A percentile compares a stretch with the other conserved stretches of the same genome.
These are phyloP conservation scores for Eulemur mongoz DNA, from an alignment of 2,797 vertebrate genomes.

Conservation along the genomic window DNA sequence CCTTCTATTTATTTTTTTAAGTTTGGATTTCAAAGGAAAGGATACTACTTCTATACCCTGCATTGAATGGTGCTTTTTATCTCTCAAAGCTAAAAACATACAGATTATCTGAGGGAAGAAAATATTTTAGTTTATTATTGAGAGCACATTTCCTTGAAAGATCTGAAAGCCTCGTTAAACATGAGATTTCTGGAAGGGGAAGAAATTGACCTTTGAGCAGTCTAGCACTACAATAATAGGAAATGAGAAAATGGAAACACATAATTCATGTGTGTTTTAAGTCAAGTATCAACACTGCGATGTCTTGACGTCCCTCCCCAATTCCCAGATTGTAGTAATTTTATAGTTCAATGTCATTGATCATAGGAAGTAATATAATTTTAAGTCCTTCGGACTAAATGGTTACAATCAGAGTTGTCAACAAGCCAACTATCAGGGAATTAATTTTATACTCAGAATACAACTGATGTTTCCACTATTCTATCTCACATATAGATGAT, in stretches of 20 bases:
- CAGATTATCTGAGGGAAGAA: not conserved
- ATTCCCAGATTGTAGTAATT: not conserved
- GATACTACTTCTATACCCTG: not conserved
- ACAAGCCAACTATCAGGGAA: not conserved
- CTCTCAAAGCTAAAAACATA: not conserved
- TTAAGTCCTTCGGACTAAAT: not conserved
- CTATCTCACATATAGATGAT: not conserved
- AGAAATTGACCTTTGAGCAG: not conserved
- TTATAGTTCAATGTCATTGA: not conserved
- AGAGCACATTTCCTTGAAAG: not conserved
- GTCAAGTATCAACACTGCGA: not conserved
- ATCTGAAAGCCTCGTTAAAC: not conserved
- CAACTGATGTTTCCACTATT: not conserved
- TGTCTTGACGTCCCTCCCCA: not conserved
- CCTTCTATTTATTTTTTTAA: not conserved
- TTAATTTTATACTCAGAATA: not conserved
- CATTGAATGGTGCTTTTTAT: not conserved
- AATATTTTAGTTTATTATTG: not conserved
- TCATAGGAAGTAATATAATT: not conserved
- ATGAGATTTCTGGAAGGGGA: not conserved
- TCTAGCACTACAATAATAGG: not conserved
- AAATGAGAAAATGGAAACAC: not conserved
- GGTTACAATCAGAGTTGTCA: conserved; percentile 8
- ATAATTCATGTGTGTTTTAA: not conserved
- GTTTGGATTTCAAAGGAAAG: conserved; percentile 11